phyloP scores from a whole-genome alignment of 2,888 invertebrate species.

The Xanthorhoe spadicearia region DNA sequence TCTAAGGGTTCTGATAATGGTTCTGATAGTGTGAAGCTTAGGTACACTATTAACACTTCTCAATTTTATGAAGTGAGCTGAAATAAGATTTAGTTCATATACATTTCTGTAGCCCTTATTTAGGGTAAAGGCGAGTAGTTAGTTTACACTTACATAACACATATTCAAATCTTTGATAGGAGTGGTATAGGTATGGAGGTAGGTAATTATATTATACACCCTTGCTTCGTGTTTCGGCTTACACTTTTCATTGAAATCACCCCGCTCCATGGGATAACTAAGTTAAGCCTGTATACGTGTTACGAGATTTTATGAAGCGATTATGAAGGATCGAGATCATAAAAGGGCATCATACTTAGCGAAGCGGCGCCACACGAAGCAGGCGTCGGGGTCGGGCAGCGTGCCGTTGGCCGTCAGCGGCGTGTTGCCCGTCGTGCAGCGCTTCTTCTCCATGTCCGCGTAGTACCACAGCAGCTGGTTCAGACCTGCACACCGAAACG shows the following conservation, averaged over 20 bases:
- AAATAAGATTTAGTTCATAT: not conserved
- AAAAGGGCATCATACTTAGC: constrained; percentile 88
- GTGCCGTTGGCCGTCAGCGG: constrained; percentile 74
- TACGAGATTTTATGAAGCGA: not conserved
- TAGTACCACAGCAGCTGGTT: constrained; percentile 96
- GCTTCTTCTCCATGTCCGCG: constrained; percentile 94
- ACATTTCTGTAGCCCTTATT: too few species aligned
- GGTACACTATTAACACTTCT: not conserved
- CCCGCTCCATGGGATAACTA: too few species aligned
- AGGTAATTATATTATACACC: too few species aligned
- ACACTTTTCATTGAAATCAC: too few species aligned
- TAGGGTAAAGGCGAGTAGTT: too few species aligned
- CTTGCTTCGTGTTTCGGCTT: too few species aligned
- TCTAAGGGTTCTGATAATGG: not conserved
- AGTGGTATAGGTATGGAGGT: too few species aligned
- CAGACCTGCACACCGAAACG: constrained; percentile 82
- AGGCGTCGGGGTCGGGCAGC: constrained; percentile 89
- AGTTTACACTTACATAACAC: too few species aligned
- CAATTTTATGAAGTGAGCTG: not conserved
- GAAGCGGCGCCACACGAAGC: constrained; percentile 94
- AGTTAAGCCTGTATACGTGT: too few species aligned
- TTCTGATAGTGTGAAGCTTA: not conserved
- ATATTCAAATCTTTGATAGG: too few species aligned
- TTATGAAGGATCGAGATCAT: not conserved
- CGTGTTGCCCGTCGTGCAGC: constrained; percentile 85